phyloP scores from a whole-genome alignment of 1,140 invertebrate species.

The Conus betulinus region DNA sequence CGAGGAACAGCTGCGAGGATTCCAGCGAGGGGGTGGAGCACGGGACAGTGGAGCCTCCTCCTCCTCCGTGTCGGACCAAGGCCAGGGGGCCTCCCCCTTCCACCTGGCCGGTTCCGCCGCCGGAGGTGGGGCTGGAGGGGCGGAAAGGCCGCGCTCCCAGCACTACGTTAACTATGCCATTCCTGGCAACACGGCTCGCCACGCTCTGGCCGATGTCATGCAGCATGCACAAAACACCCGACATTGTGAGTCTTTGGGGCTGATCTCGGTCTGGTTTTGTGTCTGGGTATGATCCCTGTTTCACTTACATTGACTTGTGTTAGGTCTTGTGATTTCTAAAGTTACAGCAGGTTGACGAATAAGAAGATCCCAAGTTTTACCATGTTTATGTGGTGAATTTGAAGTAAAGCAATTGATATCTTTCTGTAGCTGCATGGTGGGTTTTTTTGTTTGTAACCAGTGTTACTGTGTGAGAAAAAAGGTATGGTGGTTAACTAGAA shows the following conservation, averaged over 20 bases:
- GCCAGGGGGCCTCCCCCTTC: conserved; percentile 59
- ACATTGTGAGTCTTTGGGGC: conserved; percentile 79
- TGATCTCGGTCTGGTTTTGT: neutral
- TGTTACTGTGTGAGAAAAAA: no score
- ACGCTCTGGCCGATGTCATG: conserved; percentile 77
- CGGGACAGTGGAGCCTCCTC: conserved; percentile 70
- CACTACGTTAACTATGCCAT: conserved; percentile 70
- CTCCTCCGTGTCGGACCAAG: conserved; percentile 65
- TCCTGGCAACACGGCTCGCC: conserved; percentile 71
- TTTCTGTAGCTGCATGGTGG: no score
- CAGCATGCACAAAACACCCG: conserved; percentile 76
- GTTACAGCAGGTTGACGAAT: no score
- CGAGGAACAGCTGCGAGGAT: conserved; percentile 74
- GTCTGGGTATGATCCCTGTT: no score
- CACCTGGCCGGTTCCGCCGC: conserved; percentile 44
- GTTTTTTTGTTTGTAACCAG: no score
- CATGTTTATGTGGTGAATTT: no score
- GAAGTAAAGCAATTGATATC: no score
- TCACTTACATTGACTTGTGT: no score
- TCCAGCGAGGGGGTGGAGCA: conserved; percentile 63
- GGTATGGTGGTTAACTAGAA: no score
- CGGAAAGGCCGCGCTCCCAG: conserved; percentile 65
- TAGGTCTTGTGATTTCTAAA: no score
- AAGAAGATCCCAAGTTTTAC: no score
- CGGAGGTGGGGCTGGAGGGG: conserved; percentile 18